Base-by-base conservation (phyloP, 2,113 vertebrate genomes). In the Caloenas nicobarica region DNA sequence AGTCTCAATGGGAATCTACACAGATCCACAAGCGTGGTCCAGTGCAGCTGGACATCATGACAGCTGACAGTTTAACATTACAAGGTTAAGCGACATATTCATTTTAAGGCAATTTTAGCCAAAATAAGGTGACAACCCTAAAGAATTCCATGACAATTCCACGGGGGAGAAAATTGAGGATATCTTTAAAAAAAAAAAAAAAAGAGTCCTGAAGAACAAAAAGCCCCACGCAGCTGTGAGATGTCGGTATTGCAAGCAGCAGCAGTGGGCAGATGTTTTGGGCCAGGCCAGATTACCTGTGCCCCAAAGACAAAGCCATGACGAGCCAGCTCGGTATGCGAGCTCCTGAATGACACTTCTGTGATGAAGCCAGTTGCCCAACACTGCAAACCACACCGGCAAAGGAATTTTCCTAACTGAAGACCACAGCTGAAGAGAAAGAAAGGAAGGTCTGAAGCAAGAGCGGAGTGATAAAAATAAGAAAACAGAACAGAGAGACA, bases 11-110 rank as follows among this genome's bases (percentile, higher is more conserved):
- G 25, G 58, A 71, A 68, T 7, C 33, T 11, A 7, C 29, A n/a
- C 9, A 34, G 44, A 78, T 1, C 26, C 34, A 21, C 3, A 2
- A 19, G 33, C 36, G 21, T 0, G 1, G 60, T 7, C 36, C 31
- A n/a, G 19, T 5, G 16, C 23, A 36, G 31, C 0, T 21, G 22
- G 10, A 40, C 54, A n/a, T 0, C 7, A 9, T 1, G 3, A 2
- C 12, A 58, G 4, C 14, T 16, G 16, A 62, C 24, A 25, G 11
- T 11, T 88, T n/a, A 58, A 60, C 4, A 1, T 16, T 2, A 74
- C 10, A 16, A 33, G 7, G 25, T 51, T 10, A 85, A 31, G 18
- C 2, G 8, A 64, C 61, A 31, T 13, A 33, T 29, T 61, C 28
- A 44, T 53, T 84, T 81, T 82, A 60, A 70, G 29, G 42, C 25